Evolutionary conservation across 2,888 invertebrate genomes (phyloP), one percentile per base, ranked within the genome.

Genomic region (Drosophila recens): DNA sequence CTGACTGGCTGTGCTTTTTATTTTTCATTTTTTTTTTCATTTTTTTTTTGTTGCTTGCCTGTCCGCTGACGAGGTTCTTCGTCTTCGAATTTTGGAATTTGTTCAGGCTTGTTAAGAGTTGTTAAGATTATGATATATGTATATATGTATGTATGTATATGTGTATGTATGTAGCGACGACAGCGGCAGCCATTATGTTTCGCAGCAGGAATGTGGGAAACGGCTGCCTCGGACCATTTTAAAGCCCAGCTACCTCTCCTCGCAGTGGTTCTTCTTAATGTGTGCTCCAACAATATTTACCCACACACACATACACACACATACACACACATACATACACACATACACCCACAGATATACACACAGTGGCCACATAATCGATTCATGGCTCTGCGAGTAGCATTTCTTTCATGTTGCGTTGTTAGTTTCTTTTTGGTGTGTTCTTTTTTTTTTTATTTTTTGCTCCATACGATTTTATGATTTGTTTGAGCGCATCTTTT

Each of bases 81-180:
- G 56, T 88, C 75, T 75, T 83, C 76, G 87, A 86, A 86, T 87
- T 88, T 82, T 81, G 84, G 90, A 90, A 91, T 90, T 90, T 89
- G 90, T 90, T 91, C 82, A 86, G 89, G 80, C 90, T 91, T 90
- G 90, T 91, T 91, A 90, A 90, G 90, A 90, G 91, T 91, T 90
- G 90, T 90, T 90, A 91, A 90, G 89, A 90, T 91, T 91, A 90
- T 90, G 91, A 90, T 90, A 91, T 91, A 90, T 86, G 85, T 85
- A 80, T 75, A 72, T 56, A 6, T 71, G 46, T 67, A 42, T 72
- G 38, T 61, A 36, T 58, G 67, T 63, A 53, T n/a, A n/a, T n/a
- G n/a, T 71, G 66, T 27, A 10, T 58, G 23, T 58, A 46, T 61
- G 49, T 23, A 58, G 58, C 68, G 72, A 85, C 79, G 77, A 79